phyloP scores from a whole-genome alignment of 2,797 vertebrate genomes.

The Xyrichtys novacula region DNA sequence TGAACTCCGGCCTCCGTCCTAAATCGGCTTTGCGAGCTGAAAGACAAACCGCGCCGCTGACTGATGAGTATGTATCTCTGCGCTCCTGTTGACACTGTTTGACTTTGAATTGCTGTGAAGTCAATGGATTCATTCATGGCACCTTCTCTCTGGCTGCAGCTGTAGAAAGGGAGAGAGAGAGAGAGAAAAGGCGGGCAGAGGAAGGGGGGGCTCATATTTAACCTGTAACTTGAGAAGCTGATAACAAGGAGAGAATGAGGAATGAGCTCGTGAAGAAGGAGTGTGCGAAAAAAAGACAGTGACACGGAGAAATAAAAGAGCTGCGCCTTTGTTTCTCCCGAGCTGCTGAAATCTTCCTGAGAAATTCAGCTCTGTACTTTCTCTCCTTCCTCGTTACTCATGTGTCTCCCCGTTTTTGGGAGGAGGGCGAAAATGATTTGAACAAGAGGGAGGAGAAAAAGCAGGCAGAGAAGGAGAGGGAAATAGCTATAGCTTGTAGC shows the following conservation, averaged over 20 bases:
- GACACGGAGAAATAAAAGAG: constrained; percentile 46
- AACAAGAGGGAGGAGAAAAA: constrained; percentile 72
- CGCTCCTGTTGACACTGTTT: constrained; percentile 40
- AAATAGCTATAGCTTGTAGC: constrained; percentile 72
- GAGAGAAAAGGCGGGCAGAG: constrained; percentile 3
- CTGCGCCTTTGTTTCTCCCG: constrained; percentile 64
- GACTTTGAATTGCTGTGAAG: constrained; percentile 49
- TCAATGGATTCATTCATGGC: constrained; percentile 72
- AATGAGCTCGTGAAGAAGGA: constrained; percentile 44
- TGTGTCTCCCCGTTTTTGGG: constrained; percentile 67
- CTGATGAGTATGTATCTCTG: constrained; percentile 40
- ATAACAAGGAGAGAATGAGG: constrained; percentile 78
- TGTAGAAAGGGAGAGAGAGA: constrained; percentile 32
- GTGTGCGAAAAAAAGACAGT: constrained; percentile 20
- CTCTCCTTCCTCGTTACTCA: constrained; percentile 49
- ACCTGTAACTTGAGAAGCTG: constrained; percentile 85
- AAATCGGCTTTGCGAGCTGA: background rate
- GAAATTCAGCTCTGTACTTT: constrained; percentile 72
- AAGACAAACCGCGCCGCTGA: constrained; percentile 11
- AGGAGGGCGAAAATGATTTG: constrained; percentile 65
- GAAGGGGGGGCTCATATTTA: constrained; percentile 76
- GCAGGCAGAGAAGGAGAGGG: constrained; percentile 59
- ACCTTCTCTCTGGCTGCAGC: constrained; percentile 42
- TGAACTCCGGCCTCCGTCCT: constrained; percentile 1
- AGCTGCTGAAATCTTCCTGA: constrained; percentile 54